phyloP scores from a whole-genome alignment of 2,888 invertebrate species.

The Ormyrus rosae region DNA sequence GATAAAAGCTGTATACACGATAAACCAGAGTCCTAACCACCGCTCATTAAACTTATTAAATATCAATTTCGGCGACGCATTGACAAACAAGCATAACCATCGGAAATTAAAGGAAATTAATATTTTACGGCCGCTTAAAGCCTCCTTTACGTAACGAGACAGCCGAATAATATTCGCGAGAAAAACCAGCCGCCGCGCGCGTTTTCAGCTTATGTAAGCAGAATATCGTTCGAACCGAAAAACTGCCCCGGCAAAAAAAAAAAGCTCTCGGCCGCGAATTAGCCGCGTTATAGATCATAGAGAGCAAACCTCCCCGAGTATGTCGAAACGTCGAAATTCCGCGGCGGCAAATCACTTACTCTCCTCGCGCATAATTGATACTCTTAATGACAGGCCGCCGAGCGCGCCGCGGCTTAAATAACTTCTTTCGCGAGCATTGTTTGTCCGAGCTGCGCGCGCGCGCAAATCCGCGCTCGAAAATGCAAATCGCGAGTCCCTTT shows the following conservation, averaged over 20 bases:
- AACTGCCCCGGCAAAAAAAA: no score
- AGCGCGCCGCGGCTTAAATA: conserved; percentile 1
- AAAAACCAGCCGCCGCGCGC: neutral
- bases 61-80: no score
- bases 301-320: neutral
- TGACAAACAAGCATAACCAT: no score
- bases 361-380: conserved; percentile 37
- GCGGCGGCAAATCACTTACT: conserved; percentile 33
- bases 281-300: neutral
- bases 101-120: no score
- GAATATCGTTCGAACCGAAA: neutral
- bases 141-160: no score
- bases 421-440: conserved; percentile 27
- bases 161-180: no score
- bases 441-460: neutral
- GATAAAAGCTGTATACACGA: no score
- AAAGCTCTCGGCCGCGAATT: neutral
- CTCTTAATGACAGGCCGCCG: conserved; percentile 18
- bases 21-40: no score
- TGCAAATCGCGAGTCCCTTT: conserved; percentile 20
- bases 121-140: no score
- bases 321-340: conserved; percentile 10
- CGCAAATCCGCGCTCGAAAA: conserved; percentile 36
- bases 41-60: no score
- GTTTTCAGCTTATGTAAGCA: neutral